These are phyloP conservation scores for Gandaritis pyraliata DNA, from an alignment of 2,888 invertebrate species.

Conservation along the genomic window DNA sequence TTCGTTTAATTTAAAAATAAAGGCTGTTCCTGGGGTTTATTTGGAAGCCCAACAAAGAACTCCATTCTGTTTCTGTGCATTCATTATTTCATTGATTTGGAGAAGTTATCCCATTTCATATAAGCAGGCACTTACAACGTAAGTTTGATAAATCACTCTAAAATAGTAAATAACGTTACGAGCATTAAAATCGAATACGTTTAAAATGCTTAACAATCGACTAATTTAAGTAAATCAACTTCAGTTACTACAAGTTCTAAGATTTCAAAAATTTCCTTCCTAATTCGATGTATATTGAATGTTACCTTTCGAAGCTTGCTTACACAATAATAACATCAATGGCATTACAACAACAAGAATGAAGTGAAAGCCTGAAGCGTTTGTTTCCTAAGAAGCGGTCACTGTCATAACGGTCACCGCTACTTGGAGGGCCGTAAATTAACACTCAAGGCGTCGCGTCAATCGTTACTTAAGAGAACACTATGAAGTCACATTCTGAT, in stretches of 20 bases:
- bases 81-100: slow-evolving; percentile 32
- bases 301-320: slow-evolving; percentile 68
- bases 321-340: slow-evolving; percentile 66
- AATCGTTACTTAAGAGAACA: slow-evolving; percentile 66
- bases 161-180: slow-evolving; percentile 54
- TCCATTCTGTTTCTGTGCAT: slow-evolving; percentile 49
- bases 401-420: background rate
- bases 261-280: slow-evolving; percentile 62
- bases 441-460: slow-evolving; percentile 66
- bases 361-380: slow-evolving; percentile 21
- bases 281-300: slow-evolving; percentile 81
- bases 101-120: slow-evolving; percentile 63
- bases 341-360: slow-evolving; percentile 70
- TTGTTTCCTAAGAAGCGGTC: slow-evolving; percentile 3
- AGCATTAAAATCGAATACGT: slow-evolving; percentile 57
- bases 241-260: slow-evolving; percentile 60
- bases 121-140: slow-evolving; percentile 45
- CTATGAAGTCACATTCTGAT: slow-evolving; percentile 82
- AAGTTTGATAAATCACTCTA: slow-evolving; percentile 50
- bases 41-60: slow-evolving; percentile 38
- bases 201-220: slow-evolving; percentile 62
- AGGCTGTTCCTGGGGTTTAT: slow-evolving; percentile 38
- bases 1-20: slow-evolving; percentile 32
- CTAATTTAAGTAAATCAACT: slow-evolving; percentile 61
- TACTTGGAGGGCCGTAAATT: slow-evolving; percentile 37